Conservation (phyloP, 2,888 invertebrate genomes). For the Shargacucullia verbasci region DNA sequence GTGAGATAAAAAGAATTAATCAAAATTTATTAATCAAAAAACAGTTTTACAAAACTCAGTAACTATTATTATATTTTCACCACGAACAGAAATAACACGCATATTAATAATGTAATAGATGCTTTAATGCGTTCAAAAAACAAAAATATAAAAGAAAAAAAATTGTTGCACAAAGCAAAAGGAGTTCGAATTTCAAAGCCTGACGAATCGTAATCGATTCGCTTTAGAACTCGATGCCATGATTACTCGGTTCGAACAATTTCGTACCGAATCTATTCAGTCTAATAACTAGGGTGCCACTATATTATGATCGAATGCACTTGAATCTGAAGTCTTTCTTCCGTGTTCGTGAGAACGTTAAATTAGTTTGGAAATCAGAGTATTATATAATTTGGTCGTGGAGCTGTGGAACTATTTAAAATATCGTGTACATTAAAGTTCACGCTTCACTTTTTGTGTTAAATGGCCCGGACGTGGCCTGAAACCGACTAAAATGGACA, state of each 20-base stretch:
- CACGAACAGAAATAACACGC: slow-evolving; percentile 21
- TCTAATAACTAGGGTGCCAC: slow-evolving; percentile 67
- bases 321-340: slow-evolving; percentile 61
- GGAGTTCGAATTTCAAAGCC: slow-evolving; percentile 73
- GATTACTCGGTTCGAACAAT: slow-evolving; percentile 58
- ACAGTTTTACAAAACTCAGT: no score
- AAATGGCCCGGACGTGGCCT: slow-evolving; percentile 7
- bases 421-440: slow-evolving; percentile 17
- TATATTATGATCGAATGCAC: slow-evolving; percentile 62
- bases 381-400: slow-evolving; percentile 49
- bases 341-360: slow-evolving; percentile 67
- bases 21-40: no score
- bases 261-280: slow-evolving; percentile 60
- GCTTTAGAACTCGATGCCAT: slow-evolving; percentile 66
- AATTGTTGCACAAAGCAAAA: slow-evolving; percentile 62
- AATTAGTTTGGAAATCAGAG: slow-evolving; percentile 58
- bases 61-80: not conserved
- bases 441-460: slow-evolving; percentile 16
- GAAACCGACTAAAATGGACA: not conserved
- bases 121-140: slow-evolving; percentile 47
- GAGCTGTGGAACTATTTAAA: slow-evolving; percentile 36
- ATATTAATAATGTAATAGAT: slow-evolving; percentile 19
- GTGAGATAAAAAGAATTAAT: no score
- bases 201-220: slow-evolving; percentile 75
- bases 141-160: slow-evolving; percentile 51